Evolutionary conservation across 2,113 vertebrate species (phyloP).

Genomic region (Trinectes maculatus): DNA sequence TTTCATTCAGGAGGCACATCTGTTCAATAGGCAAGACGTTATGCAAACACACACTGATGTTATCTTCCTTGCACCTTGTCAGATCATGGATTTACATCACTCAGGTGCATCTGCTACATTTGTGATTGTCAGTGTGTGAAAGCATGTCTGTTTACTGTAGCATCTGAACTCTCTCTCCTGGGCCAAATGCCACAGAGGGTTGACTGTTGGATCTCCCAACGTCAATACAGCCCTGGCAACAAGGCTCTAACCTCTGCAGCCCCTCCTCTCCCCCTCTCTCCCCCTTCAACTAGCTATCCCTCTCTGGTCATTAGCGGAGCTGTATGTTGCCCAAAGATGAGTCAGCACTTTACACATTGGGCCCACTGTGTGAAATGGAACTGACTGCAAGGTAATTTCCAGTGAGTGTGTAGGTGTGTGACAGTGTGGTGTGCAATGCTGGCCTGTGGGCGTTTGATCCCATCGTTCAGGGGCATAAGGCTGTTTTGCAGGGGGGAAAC

Average conservation of each 20-base stretch:
- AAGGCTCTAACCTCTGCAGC: conserved; percentile 43
- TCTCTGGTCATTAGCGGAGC: conserved; percentile 58
- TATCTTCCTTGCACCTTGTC: conserved; percentile 22
- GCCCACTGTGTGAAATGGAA: conserved; percentile 61
- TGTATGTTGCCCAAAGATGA: conserved; percentile 66
- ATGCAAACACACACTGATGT: conserved; percentile 17
- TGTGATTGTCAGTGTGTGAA: conserved; percentile 21
- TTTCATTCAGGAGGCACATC: conserved; percentile 17
- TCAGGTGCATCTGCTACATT: conserved; percentile 18
- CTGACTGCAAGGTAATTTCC: conserved; percentile 72
- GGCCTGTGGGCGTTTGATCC: conserved; percentile 17
- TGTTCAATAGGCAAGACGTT: conserved; percentile 9
- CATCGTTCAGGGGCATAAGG: conserved; percentile 41
- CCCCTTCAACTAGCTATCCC: conserved; percentile 38
- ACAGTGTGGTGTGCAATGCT: not conserved
- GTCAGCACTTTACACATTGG: conserved; percentile 72
- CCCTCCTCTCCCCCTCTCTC: not conserved
- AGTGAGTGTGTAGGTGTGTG: conserved; percentile 31
- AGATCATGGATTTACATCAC: conserved; percentile 29
- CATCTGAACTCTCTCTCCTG: conserved; percentile 21
- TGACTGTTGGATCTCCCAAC: conserved; percentile 49
- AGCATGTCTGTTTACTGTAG: conserved; percentile 12
- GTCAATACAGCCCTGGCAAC: conserved; percentile 62
- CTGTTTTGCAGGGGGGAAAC: conserved; percentile 35
- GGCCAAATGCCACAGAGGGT: conserved; percentile 29